Evolutionary conservation across 1,140 invertebrate genomes (phyloP).

Genomic region (Nasonia vitripennis): DNA sequence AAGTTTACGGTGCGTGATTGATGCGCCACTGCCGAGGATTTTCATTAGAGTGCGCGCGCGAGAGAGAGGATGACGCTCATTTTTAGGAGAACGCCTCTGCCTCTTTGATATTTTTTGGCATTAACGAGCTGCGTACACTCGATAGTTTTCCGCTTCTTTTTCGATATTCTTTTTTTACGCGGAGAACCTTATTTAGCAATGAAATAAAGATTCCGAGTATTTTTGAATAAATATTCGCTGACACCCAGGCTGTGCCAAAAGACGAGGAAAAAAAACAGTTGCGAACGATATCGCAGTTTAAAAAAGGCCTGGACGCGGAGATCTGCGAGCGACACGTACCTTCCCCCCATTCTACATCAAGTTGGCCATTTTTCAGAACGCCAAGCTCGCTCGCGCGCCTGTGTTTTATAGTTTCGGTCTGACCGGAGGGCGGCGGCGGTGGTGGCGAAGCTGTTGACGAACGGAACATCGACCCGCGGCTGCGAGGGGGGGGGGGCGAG

Average conservation of each 20-base stretch:
- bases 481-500: not conserved
- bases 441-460: not conserved
- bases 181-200: no score
- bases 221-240: not conserved
- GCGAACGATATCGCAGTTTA: not conserved
- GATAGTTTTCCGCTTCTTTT: no score
- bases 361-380: conserved; percentile 18
- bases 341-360: not conserved
- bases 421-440: conserved; percentile 2
- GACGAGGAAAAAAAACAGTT: not conserved
- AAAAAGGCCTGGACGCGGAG: not conserved
- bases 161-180: no score
- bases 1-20: conserved; percentile 29
- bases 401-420: conserved; percentile 30
- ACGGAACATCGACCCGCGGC: conserved; percentile 24
- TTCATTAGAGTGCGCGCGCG: conserved; percentile 23
- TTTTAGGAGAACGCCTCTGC: not conserved
- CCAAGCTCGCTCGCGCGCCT: not conserved
- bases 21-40: conserved; percentile 30
- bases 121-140: conserved; percentile 2
- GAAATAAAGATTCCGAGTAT: not conserved
- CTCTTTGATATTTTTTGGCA: conserved; percentile 27
- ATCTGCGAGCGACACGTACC: not conserved
- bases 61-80: not conserved
- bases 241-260: not conserved